Conservation (phyloP, 2,113 vertebrate genomes). For the Brachionichthys hirsutus region DNA sequence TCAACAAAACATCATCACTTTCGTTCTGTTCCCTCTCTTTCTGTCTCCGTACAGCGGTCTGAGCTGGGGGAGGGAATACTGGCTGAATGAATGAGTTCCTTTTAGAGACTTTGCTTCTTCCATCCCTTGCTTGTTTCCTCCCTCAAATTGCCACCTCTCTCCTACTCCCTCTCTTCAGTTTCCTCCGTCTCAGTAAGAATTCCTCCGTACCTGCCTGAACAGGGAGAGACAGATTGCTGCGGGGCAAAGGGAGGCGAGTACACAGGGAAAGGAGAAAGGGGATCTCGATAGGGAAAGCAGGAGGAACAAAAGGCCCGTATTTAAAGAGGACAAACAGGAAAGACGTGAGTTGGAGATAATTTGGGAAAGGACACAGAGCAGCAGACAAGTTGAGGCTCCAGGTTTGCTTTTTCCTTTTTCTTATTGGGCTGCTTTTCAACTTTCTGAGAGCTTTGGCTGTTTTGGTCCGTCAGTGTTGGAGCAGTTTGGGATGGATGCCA, state of each 20-base stretch:
- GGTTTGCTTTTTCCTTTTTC: constrained; percentile 17
- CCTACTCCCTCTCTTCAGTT: constrained; percentile 38
- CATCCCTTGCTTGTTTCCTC: constrained; percentile 71
- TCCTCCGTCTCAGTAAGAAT: constrained; percentile 50
- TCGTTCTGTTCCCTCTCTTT: not conserved
- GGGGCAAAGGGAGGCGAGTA: constrained; percentile 40
- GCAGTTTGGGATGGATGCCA: constrained; percentile 86
- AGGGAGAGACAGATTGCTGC: constrained; percentile 46
- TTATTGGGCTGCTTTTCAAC: constrained; percentile 30
- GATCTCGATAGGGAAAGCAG: constrained; percentile 30
- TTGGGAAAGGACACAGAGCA: not conserved
- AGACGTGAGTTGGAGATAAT: constrained; percentile 14
- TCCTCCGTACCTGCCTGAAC: constrained; percentile 78
- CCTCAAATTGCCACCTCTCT: constrained; percentile 74
- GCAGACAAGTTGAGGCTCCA: not conserved
- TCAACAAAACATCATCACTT: not conserved
- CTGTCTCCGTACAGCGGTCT: constrained; percentile 23
- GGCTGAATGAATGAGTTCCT: constrained; percentile 75
- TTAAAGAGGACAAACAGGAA: constrained; percentile 38
- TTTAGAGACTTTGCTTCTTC: constrained; percentile 62
- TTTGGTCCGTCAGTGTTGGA: constrained; percentile 58
- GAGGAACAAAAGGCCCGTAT: constrained; percentile 34
- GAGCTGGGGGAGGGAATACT: constrained; percentile 60
- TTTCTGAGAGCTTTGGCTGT: constrained; percentile 50
- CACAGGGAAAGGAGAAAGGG: constrained; percentile 18